Conservation (phyloP, 2,888 invertebrate genomes). For the Eudemis profundana region DNA sequence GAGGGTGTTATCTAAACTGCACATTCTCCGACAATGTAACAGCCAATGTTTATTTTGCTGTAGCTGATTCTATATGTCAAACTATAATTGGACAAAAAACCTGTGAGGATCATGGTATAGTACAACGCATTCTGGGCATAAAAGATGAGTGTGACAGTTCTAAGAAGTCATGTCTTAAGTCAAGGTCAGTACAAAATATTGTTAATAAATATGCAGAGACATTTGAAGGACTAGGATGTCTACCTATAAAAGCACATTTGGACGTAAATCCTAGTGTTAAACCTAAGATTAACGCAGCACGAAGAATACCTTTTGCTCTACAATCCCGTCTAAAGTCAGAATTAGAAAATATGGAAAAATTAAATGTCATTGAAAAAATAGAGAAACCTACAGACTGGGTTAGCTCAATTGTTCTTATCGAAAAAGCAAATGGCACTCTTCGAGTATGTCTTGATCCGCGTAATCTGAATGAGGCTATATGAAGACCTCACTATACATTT, state of each 20-base stretch:
- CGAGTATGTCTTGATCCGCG: constrained; percentile 25
- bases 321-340: constrained; percentile 8
- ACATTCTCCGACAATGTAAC: constrained; percentile 16
- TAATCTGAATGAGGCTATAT: constrained; percentile 1
- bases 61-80: constrained; percentile 7
- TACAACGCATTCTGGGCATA: neutral
- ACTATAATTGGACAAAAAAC: constrained; percentile 19
- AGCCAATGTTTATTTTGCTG: constrained; percentile 13
- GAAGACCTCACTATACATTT: no score
- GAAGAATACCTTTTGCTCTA: constrained; percentile 20
- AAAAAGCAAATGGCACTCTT: constrained; percentile 23
- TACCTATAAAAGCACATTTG: constrained; percentile 33
- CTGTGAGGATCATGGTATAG: constrained; percentile 5
- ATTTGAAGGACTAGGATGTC: constrained; percentile 39
- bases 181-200: no score
- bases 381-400: constrained; percentile 11
- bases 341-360: constrained; percentile 14
- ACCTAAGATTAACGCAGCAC: constrained; percentile 24
- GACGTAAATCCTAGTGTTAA: constrained; percentile 19
- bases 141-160: no score
- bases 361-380: constrained; percentile 10
- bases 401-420: no score
- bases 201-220: constrained; percentile 30
- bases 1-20: constrained; percentile 3
- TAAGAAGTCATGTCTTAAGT: no score